A percentile compares a stretch with the other conserved stretches of the same genome.
These are phyloP conservation scores for Euspilapteryx auroguttella DNA, from an alignment of 2,888 invertebrate species.

Conservation along the genomic window DNA sequence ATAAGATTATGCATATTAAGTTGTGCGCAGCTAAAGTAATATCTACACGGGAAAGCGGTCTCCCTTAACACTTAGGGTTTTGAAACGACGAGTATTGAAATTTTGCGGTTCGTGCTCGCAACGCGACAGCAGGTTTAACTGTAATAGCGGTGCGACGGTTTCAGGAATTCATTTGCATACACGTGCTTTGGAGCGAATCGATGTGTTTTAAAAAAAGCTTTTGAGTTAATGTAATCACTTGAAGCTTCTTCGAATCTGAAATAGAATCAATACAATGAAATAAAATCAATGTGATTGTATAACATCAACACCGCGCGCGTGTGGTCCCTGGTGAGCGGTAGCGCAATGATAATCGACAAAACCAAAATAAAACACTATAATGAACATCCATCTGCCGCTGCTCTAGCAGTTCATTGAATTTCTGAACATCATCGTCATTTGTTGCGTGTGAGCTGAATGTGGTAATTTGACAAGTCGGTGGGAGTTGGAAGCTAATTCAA, in stretches of 20 bases:
- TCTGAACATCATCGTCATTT: conserved; percentile 4
- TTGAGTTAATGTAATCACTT: too few relatives aligned
- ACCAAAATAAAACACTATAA: conserved; percentile 27
- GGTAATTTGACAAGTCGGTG: conserved; percentile 8
- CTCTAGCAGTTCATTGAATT: too few relatives aligned
- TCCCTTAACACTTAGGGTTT: conserved; percentile 21
- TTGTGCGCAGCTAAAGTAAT: conserved; percentile 54
- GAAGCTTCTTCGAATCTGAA: too few relatives aligned
- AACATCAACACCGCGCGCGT: too few relatives aligned
- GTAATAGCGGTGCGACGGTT: conserved; percentile 18
- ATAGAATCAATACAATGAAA: too few relatives aligned
- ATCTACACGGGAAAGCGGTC: conserved; percentile 50
- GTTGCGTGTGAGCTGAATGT: neutral
- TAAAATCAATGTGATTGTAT: too few relatives aligned
- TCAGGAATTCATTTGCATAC: conserved; percentile 27
- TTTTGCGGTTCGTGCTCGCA: conserved; percentile 34
- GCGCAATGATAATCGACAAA: conserved; percentile 26
- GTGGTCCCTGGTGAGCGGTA: conserved; percentile 41
- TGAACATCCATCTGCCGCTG: too few relatives aligned
- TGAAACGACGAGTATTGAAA: conserved; percentile 27
- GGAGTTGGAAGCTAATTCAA: conserved; percentile 8
- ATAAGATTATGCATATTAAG: conserved; percentile 63
- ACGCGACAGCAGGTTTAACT: conserved; percentile 26
- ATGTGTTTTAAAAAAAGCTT: too few relatives aligned
- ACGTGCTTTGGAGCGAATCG: too few relatives aligned